Base-by-base conservation (phyloP, 2,888 invertebrate species). In the Agonopterix arenella region DNA sequence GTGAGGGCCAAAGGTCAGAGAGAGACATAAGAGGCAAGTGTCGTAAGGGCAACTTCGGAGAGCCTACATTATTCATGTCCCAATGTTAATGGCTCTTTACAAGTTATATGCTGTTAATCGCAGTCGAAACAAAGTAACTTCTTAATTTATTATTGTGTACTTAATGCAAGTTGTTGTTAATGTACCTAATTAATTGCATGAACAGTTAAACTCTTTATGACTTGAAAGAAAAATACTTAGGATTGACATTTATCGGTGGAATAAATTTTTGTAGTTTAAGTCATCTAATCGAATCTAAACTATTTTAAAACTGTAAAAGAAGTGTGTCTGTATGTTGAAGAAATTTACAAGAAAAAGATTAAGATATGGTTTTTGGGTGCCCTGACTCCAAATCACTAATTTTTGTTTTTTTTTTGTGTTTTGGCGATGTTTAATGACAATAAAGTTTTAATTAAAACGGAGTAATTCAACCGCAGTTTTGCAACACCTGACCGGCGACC, bases 11-110 rank as follows among this genome's bases (percentile, higher is more conserved):
- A 59, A 59, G 60, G 61, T 58, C 57, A 56, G 45, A 28, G 48
- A 52, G 55, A 51, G 48, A 55, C 51, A 53, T 46, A 47, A 47
- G 45, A 45, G 45, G 50, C 44, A 47, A 52, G 52, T 55, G 55
- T 62, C 53, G 53, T 51, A 56, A 53, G 56, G 52, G 44, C 57
- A 53, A 52, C 45, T 49, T 48, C 49, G 49, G 48, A 45, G 55
- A 55, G 52, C 50, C 44, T 52, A 58, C 63, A 68, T 68, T 62
- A 69, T 57, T 65, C 64, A 66, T 58, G 59, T 62, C 62, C 59
- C 59, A 67, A 62, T 60, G 61, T 61, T 63, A 64, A 66, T 66
- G 62, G 61, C 46, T 57, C 56, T 54, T 55, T 59, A 60, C 58
- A 53, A 45, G 13, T 38, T 11, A 37, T 42, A 43, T 46, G 58